Percentiles rank a stretch among this genome's conserved stretches.
Evolutionary conservation across 2,888 invertebrate species (phyloP).

Genomic region (Coleophora deauratella): DNA sequence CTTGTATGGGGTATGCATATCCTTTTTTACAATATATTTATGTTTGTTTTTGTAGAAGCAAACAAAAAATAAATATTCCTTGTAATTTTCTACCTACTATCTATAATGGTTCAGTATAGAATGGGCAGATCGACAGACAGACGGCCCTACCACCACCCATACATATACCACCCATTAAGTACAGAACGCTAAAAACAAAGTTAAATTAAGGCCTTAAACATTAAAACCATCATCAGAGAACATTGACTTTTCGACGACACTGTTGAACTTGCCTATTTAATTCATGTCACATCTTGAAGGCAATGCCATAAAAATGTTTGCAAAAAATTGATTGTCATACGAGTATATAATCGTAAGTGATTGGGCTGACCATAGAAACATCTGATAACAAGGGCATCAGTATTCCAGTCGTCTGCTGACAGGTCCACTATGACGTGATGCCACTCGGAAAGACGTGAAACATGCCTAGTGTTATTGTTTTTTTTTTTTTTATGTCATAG

Average conservation of each 20-base stretch:
- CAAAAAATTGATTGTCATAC: constrained; percentile 14
- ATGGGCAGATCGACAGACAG: no score
- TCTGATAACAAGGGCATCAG: constrained; percentile 52
- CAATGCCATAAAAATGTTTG: constrained; percentile 20
- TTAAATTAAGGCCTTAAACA: no score
- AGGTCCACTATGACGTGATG: constrained; percentile 34
- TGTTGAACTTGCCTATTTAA: constrained; percentile 4
- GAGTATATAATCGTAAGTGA: constrained; percentile 20
- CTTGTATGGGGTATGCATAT: no score
- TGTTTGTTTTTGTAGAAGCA: no score
- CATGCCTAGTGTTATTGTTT: constrained; percentile 11
- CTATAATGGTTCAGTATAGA: no score
- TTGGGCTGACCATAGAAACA: constrained; percentile 8
- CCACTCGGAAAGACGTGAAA: constrained; percentile 30
- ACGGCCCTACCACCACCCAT: no score
- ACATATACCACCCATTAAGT: no score
- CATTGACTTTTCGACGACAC: constrained; percentile 2
- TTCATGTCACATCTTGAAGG: constrained; percentile 18
- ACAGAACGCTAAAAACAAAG: no score
- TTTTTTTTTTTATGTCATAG: not conserved
- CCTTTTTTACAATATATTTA: no score
- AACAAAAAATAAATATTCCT: no score
- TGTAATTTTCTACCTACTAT: no score
- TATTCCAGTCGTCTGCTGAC: constrained; percentile 43
- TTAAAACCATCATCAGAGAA: constrained; percentile 5